phyloP scores from a whole-genome alignment of 92 coral and sea anemone species.

The Epizoanthus ramosus region DNA sequence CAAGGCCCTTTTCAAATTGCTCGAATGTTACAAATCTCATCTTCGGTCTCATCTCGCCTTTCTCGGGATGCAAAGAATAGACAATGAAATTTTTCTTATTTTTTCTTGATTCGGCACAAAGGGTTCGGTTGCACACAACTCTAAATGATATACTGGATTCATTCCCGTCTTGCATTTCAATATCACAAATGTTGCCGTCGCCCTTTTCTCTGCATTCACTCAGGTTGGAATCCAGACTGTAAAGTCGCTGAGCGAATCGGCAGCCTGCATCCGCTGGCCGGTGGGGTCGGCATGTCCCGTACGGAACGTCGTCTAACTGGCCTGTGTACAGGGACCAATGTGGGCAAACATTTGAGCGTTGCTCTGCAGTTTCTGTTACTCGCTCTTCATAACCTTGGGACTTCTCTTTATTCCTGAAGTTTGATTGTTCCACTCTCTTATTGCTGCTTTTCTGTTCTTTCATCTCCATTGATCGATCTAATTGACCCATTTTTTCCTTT shows the following conservation, averaged over 20 bases:
- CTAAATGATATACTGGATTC: not conserved
- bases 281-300: slow-evolving; percentile 75
- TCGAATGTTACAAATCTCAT: slow-evolving; percentile 40
- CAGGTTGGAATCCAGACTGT: slow-evolving; percentile 42
- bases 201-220: slow-evolving; percentile 48
- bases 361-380: slow-evolving; percentile 11
- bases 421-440: not conserved
- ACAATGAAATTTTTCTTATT: slow-evolving; percentile 19
- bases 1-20: slow-evolving; percentile 53
- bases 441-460: not conserved
- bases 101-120: slow-evolving; percentile 8
- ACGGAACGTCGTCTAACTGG: slow-evolving; percentile 40
- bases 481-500: too few species aligned
- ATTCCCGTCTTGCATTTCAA: not conserved
- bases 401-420: not conserved
- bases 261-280: slow-evolving; percentile 62
- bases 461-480: too few species aligned
- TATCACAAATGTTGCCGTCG: slow-evolving; percentile 61
- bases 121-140: slow-evolving; percentile 30
- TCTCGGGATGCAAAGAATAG: slow-evolving; percentile 51
- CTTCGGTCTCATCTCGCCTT: slow-evolving; percentile 38
- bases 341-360: slow-evolving; percentile 18
- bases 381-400: slow-evolving; percentile 3
- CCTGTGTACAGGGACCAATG: not conserved
- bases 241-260: slow-evolving; percentile 50